Evolutionary conservation across 1,140 invertebrate species (phyloP).

Genomic region (Euwallacea similis): DNA sequence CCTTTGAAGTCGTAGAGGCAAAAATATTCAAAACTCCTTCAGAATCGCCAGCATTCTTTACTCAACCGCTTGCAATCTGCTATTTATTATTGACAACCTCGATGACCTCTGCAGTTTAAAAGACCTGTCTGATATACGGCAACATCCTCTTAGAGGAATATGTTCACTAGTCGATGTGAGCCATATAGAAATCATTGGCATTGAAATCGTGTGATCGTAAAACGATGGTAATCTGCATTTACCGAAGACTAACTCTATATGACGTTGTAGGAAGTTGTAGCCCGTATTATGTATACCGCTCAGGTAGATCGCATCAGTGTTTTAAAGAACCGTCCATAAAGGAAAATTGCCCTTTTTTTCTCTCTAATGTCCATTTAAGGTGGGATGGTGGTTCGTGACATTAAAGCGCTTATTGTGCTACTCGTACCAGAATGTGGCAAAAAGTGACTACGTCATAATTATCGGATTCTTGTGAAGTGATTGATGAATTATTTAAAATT

Average conservation of each 20-base stretch:
- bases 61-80: not conserved
- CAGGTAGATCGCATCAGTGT: conserved; percentile 24
- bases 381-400: not conserved
- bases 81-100: conserved; percentile 14
- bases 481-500: too few relatives aligned
- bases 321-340: conserved; percentile 12
- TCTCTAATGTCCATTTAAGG: conserved; percentile 6
- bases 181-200: conserved; percentile 29
- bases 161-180: conserved; percentile 26
- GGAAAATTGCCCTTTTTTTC: conserved; percentile 21
- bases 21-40: too few relatives aligned
- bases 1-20: too few relatives aligned
- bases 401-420: not conserved
- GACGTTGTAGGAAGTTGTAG: conserved; percentile 30
- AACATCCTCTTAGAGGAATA: conserved; percentile 19
- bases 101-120: conserved; percentile 15
- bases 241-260: conserved; percentile 11
- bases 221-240: conserved; percentile 28
- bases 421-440: not conserved
- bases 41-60: too few relatives aligned
- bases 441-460: not conserved
- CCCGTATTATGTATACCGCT: conserved; percentile 21
- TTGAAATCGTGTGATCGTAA: conserved; percentile 32
- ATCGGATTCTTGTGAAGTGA: too few relatives aligned
- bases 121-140: conserved; percentile 20